Evolutionary conservation across 2,888 invertebrate genomes (phyloP).

Genomic region (Protodeltote pygarga): DNA sequence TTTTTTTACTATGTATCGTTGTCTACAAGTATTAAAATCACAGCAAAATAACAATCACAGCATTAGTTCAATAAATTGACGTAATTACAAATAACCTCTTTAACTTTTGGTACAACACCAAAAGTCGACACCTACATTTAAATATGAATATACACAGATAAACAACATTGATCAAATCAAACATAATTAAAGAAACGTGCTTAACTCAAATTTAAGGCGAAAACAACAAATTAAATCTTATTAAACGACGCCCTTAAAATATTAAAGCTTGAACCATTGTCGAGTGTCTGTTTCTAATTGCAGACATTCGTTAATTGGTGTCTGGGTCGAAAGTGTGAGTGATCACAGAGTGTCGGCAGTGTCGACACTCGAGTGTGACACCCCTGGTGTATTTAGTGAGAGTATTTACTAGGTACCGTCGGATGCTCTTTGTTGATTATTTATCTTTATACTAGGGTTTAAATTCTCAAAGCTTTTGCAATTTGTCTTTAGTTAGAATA

Average conservation of each 20-base stretch:
- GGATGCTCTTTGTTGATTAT: conserved; percentile 34
- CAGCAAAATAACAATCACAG: too few species aligned
- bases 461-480: conserved; percentile 7
- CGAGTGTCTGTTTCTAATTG: conserved; percentile 62
- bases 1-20: too few species aligned
- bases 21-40: too few species aligned
- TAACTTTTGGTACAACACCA: conserved; percentile 6
- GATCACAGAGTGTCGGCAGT: conserved; percentile 49
- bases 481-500: too few species aligned
- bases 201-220: conserved; percentile 30
- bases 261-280: conserved; percentile 61
- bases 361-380: conserved; percentile 35
- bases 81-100: too few species aligned
- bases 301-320: conserved; percentile 68
- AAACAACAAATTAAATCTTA: conserved; percentile 51
- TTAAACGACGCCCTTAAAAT: conserved; percentile 52
- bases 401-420: conserved; percentile 19
- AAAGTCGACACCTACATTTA: conserved; percentile 12
- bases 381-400: conserved; percentile 29
- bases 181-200: conserved; percentile 47
- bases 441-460: conserved; percentile 23
- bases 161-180: conserved; percentile 22
- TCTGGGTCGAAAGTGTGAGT: conserved; percentile 59
- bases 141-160: conserved; percentile 5
- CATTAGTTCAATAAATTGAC: too few species aligned